These are phyloP conservation scores for Tupaia tana DNA, from an alignment of 2,113 vertebrate genomes.

Conservation along the genomic window DNA sequence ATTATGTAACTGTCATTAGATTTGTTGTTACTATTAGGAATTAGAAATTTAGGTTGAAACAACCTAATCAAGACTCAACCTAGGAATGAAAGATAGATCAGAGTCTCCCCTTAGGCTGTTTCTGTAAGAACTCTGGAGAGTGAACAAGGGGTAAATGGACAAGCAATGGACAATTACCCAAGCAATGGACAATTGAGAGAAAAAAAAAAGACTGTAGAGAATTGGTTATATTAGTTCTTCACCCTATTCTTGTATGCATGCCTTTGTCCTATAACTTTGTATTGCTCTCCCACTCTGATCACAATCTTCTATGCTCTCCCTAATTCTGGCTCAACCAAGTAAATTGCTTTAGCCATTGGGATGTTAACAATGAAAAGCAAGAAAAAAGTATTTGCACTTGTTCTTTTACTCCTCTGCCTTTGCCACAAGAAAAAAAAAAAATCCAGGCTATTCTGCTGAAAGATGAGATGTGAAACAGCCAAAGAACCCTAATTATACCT, in stretches of 20 bases:
- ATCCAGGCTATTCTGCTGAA: neutral
- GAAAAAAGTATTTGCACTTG: neutral
- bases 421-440: neutral
- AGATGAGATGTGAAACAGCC: neutral
- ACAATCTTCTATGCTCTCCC: neutral
- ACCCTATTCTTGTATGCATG: neutral
- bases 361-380: neutral
- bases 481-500: neutral
- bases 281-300: neutral
- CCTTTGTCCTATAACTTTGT: neutral
- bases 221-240: neutral
- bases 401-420: neutral
- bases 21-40: constrained; percentile 4
- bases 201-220: neutral
- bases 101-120: neutral
- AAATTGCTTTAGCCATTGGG: neutral
- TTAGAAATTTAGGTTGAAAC: constrained; percentile 25
- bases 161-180: neutral
- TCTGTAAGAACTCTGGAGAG: neutral
- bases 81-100: constrained; percentile 14
- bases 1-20: neutral
- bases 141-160: neutral
- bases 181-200: neutral
- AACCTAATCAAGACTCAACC: neutral
- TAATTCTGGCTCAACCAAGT: neutral